Base-by-base conservation (phyloP, 2,888 invertebrate species). In the Drosophila heteroneura region DNA sequence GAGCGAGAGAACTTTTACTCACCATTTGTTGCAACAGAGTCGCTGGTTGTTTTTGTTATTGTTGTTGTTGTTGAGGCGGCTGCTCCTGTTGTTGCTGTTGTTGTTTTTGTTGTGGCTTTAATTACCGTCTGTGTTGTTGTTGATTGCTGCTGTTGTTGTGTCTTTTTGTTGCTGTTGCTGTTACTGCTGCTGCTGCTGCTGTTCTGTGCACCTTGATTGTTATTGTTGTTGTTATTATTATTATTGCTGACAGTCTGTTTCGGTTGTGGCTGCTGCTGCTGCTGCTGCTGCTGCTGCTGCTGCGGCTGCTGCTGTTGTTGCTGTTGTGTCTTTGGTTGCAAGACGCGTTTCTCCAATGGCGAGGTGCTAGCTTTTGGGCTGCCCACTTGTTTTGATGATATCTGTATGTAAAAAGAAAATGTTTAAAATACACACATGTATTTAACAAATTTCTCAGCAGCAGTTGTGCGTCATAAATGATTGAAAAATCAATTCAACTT, bases 291-390 rank as follows among this genome's bases (percentile, higher is more conserved):
- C 32, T 76, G 71, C 63, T 76, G 71, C 63, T 79, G 70, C 37
- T 70, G 72, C 28, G 74, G 65, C 44, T 81, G 81, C 14, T 82
- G 84, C 28, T 79, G 22, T 56, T 76, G 77, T 54, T 81, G 75
- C 12, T 85, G 88, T 69, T 81, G 93, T 89, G 95, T 95, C 90
- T 96, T 96, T 0, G 96, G 96, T 92, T 96, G 96, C 70, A 96
- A 92, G 39, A 96, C 95, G 85, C 96, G 93, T 92, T 96, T 96
- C 93, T 96, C 96, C 74, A 94, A 94, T 76, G 95, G 95, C 70
- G 94, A 90, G 64, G 91, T 92, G 74, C 91, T 81, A 66, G 92
- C 88, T 88, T 93, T 93, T 33, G 92, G 92, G 79, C 92, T 79
- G 93, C 94, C 65, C 92, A 93, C 83, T 93, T 91, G 92, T 79